Percentiles rank a stretch among this genome's conserved stretches.
Conservation (phyloP, 2,888 invertebrate genomes). For the Odontocerum albicorne region DNA sequence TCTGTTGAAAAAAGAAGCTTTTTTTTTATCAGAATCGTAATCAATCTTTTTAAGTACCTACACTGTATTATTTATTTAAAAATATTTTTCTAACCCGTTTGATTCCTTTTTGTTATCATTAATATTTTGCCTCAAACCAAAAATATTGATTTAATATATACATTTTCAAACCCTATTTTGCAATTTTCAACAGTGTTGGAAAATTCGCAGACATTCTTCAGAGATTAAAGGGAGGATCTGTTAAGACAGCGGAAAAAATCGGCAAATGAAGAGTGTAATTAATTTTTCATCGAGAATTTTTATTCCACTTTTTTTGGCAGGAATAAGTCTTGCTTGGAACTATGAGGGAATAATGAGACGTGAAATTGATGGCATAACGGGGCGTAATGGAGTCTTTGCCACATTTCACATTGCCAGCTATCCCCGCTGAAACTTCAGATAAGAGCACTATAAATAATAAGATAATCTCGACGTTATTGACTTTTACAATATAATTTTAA, state of each 20-base stretch:
- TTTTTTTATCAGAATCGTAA: too few relatives aligned
- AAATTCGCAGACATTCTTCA: too few relatives aligned
- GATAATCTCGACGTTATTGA: slow-evolving; percentile 29
- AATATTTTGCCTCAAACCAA: too few relatives aligned
- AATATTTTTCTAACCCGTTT: too few relatives aligned
- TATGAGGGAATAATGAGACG: slow-evolving; percentile 31
- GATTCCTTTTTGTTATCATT: too few relatives aligned
- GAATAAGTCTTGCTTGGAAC: slow-evolving; percentile 5
- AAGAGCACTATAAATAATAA: slow-evolving; percentile 26
- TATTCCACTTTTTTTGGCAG: slow-evolving; percentile 16
- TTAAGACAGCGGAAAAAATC: slow-evolving; percentile 12
- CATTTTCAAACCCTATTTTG: too few relatives aligned
- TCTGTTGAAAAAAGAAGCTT: too few relatives aligned
- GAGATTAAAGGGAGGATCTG: neutral
- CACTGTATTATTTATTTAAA: too few relatives aligned
- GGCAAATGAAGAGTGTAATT: slow-evolving; percentile 31
- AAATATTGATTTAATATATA: too few relatives aligned
- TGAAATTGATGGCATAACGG: slow-evolving; percentile 33
- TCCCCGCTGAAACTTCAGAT: slow-evolving; percentile 13
- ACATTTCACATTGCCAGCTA: slow-evolving; percentile 8
- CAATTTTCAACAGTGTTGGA: too few relatives aligned
- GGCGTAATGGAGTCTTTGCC: slow-evolving; percentile 1
- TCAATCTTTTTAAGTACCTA: too few relatives aligned
- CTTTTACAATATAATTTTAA: slow-evolving; percentile 25
- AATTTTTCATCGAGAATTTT: slow-evolving; percentile 27